Evolutionary conservation across 2,888 invertebrate species (phyloP).

Genomic region (Anaspis maculata): DNA sequence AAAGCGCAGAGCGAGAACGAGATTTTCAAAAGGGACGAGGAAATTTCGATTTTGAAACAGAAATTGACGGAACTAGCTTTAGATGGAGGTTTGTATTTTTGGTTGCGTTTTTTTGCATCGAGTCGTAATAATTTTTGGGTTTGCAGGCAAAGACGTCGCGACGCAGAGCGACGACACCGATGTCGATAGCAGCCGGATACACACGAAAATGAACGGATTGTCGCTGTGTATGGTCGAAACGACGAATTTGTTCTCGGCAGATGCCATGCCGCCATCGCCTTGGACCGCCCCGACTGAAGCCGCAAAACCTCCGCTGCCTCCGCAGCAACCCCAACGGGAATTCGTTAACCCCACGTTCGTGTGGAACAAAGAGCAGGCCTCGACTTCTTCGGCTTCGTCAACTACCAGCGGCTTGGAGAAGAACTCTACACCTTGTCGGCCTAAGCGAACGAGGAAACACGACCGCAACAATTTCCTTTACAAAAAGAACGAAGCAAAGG

Average conservation of each 20-base stretch:
- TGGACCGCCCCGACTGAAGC: slow-evolving; percentile 12
- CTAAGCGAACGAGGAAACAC: slow-evolving; percentile 38
- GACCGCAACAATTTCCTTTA: slow-evolving; percentile 31
- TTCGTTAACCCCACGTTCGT: slow-evolving; percentile 17
- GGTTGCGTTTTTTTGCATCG: no score
- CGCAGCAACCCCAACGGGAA: no score
- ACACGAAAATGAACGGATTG: slow-evolving; percentile 30
- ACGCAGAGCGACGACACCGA: slow-evolving; percentile 24
- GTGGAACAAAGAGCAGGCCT: slow-evolving; percentile 18
- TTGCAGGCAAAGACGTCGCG: slow-evolving; percentile 16
- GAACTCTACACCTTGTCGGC: slow-evolving; percentile 33
- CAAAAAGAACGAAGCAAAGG: slow-evolving; percentile 31
- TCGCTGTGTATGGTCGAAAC: slow-evolving; percentile 35
- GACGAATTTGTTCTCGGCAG: slow-evolving; percentile 33
- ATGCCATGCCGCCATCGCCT: slow-evolving; percentile 30
- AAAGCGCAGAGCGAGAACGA: slow-evolving; percentile 46
- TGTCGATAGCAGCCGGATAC: slow-evolving; percentile 19
- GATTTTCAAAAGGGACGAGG: slow-evolving; percentile 48
- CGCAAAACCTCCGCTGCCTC: slow-evolving; percentile 4
- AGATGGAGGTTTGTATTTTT: slow-evolving; percentile 29
- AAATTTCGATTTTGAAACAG: slow-evolving; percentile 47
- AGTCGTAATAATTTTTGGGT: no score
- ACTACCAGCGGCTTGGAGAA: slow-evolving; percentile 30
- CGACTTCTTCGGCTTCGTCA: slow-evolving; percentile 22
- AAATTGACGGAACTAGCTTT: slow-evolving; percentile 41